Evolutionary conservation across 2,797 vertebrate species (phyloP), one percentile per base, ranked within the genome.

Genomic region (Gymnocypris eckloni): DNA sequence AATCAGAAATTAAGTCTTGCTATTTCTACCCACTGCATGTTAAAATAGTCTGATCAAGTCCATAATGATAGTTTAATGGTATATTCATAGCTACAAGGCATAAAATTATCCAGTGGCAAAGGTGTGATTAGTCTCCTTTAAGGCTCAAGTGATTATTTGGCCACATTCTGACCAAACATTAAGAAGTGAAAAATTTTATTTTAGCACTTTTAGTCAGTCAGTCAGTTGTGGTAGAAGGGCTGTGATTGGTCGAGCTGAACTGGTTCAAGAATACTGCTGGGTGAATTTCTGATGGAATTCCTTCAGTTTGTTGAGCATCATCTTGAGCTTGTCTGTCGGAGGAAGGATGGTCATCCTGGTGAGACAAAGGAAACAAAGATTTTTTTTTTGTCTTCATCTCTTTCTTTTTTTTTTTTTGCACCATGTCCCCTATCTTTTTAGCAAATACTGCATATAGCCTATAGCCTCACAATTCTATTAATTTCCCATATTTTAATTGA

Each of bases 281-380:
- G 94, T 95, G 90, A 98, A 98, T 67, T 91, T 95, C 89, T 94
- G 89, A 72, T 99, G 95, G 91, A 98, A 98, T 84, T 94, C 94
- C 90, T 96, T 97, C 88, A 99, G 93, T 91, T 96, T 98, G 88
- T 93, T 92, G 88, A 98, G 92, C 80, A 98, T 91, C 56, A 92
- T 85, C 90, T 92, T 93, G 82, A 99, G 95, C 91, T 98, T 98
- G 70, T 97, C 96, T 4, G 83, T 84, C 0, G 96, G 95, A 0
- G 97, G 97, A 84, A 98, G 88, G 91, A 98, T 98, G 90, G 97
- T 98, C 97, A 99, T 98, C 92, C 97, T 99, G 90, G 13, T 66
- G 13, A 25, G 79, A 20, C 72, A 25, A 6, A 64, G 7, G 25
- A 20, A 54, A 54, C 6, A 7, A 20, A 54, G 43, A 11, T 45